Base-by-base conservation (phyloP, 1,140 invertebrate genomes). In the Bombus sibiricus region DNA sequence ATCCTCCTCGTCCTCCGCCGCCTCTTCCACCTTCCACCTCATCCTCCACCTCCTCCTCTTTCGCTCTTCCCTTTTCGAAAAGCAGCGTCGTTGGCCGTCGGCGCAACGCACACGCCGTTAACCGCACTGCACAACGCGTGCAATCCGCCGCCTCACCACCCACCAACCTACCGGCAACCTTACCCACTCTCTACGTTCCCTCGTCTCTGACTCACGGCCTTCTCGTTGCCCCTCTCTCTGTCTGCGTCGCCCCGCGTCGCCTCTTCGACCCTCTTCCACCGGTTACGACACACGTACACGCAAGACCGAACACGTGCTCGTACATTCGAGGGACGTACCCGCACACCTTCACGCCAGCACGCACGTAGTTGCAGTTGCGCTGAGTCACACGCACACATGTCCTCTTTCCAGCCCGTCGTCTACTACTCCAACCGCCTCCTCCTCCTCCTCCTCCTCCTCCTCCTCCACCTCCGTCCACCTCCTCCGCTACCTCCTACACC, bases 21-120 rank as follows among this genome's bases (percentile, higher is more conserved):
- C 74, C 15, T 71, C 81, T 59, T 53, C 53, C 87, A 81, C 43
- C 71, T 53, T 81, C 57, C 62, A 71, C 68, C 68, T 78, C 84
- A 68, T 41, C 78, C 73, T 69, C 75, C 10, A 57, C 81, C 47
- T 66, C 53, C 69, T 59, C 73, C 86, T 86, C 79, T 81, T 81
- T 79, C 73, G 82, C 82, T 90, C 89, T 92, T 87, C 89, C 87
- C 88, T 91, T 90, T 92, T 92, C 89, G 89, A 93, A 93, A 90
- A 90, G 89, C 89, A 91, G 81, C 89, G 89, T 90, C 91, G 91
- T 93, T 93, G 93, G 90, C 92, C 92, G 91, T 93, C 92, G 92
- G 92, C 93, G 92, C 93, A 93, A 94, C 94, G 94, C 94, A 94
- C 93, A 94, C 93, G 92, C 92, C 92, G 92, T 93, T 93, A 93